Percentiles rank a stretch among this genome's conserved stretches.
Conservation (phyloP, 2,113 vertebrate species). For the Abramis brama region DNA sequence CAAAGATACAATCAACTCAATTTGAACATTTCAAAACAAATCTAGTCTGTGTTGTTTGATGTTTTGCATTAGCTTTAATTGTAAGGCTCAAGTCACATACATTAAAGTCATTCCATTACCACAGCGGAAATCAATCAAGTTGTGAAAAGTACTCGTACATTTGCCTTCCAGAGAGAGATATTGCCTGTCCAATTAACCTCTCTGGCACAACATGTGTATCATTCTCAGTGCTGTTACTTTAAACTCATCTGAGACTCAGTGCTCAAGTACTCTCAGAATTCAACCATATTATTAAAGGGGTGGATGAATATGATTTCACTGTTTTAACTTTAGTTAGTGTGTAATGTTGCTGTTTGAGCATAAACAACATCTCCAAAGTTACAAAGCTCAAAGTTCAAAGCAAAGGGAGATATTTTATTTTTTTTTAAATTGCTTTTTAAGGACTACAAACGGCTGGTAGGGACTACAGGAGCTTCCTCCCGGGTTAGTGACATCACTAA, state of each 20-base stretch:
- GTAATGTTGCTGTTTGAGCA: no score
- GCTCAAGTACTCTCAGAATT: background rate
- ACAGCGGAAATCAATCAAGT: constrained; percentile 11
- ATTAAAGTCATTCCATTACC: constrained; percentile 40
- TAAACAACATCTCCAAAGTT: no score
- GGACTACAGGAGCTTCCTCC: no score
- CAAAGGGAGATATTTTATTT: no score
- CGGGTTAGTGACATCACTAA: no score
- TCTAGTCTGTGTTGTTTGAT: constrained; percentile 8
- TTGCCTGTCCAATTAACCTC: constrained; percentile 40
- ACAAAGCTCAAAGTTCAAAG: no score
- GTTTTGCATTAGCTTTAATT: constrained; percentile 39
- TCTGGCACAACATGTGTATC: constrained; percentile 33
- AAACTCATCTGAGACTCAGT: background rate
- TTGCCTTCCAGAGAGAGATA: constrained; percentile 21
- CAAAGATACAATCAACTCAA: background rate
- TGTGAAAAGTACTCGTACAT: background rate
- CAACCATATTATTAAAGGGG: background rate
- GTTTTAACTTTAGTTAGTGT: no score
- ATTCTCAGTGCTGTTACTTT: constrained; percentile 3
- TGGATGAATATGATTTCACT: no score
- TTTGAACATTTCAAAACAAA: constrained; percentile 22
- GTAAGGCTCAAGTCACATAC: constrained; percentile 26
- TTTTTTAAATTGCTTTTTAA: no score
- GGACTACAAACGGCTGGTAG: no score